Base-by-base conservation (phyloP, 2,113 vertebrate genomes). In the Nibea albiflora region DNA sequence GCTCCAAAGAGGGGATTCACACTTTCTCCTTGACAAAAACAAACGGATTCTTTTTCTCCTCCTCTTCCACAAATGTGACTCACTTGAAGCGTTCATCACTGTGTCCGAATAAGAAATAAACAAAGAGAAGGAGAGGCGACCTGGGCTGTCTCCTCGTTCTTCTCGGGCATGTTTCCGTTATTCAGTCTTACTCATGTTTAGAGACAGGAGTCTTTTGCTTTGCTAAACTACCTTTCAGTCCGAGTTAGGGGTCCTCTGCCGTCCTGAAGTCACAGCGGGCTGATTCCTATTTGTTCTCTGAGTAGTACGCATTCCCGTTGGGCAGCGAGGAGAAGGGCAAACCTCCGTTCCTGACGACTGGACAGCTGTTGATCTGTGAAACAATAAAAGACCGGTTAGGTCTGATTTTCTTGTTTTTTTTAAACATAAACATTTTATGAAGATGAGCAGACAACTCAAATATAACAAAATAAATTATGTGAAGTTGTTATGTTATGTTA, bases 221-320 rank as follows among this genome's bases (percentile, higher is more conserved):
- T n/a, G n/a, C 63, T 70, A 46, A 57, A n/a, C 53, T 28, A 61
- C 20, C 4, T 46, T 76, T 87, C 67, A 57, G 71, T 73, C 65
- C 22, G 5, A 31, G 61, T 50, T 7, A 39, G 2, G 31, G 31
- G 44, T 46, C 53, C 66, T 67, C 67, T 56, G 60, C 64, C n/a
- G 17, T 76, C 63, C 73, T n/a, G 31, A 62, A 68, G 68, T 88
- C 84, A 31, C 77, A 76, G 69, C 65, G 9, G 9, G 67, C 79
- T 70, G n/a, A 3, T 77, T 88, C 66, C 75, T 91, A 93, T 81
- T 90, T 89, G 84, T 87, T 92, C 78, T 93, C 88, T 9, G 93
- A 78, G 85, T 88, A 94, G 81, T 86, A 93, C 0, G 71, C 20
- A 68, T 78, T 90, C 78, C 89, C 84, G 11, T 79, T 90, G 58